phyloP scores from a whole-genome alignment of 2,113 vertebrate genomes.

The Heterochromis multidens region DNA sequence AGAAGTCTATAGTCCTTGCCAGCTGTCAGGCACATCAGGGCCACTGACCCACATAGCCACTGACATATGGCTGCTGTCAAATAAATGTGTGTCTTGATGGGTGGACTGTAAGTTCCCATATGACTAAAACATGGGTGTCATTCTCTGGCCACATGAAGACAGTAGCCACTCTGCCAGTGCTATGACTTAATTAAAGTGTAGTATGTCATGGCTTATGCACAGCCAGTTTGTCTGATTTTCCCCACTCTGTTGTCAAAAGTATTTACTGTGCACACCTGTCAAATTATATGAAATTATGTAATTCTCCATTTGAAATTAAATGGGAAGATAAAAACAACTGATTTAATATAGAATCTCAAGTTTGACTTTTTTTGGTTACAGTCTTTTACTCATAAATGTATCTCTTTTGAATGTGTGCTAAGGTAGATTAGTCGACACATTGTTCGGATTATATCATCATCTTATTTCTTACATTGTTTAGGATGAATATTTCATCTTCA shows the following conservation, averaged over 20 bases:
- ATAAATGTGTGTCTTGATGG: background rate
- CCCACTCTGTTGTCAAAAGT: slow-evolving; percentile 12
- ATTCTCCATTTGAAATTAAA: slow-evolving; percentile 12
- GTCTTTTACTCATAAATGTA: background rate
- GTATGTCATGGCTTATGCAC: background rate
- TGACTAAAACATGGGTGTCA: background rate
- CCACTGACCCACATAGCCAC: background rate
- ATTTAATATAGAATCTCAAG: slow-evolving; percentile 10
- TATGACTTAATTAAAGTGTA: background rate
- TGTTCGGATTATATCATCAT: background rate
- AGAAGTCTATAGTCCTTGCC: slow-evolving; percentile 37
- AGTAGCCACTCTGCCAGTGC: slow-evolving; percentile 2
- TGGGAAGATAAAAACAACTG: slow-evolving; percentile 2
- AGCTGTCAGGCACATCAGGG: background rate
- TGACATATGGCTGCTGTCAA: slow-evolving; percentile 26
- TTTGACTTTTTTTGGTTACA: slow-evolving; percentile 3
- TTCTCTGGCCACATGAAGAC: background rate
- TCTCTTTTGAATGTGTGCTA: slow-evolving; percentile 7
- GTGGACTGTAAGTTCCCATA: background rate
- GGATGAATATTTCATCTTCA: slow-evolving; percentile 28
- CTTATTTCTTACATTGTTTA: slow-evolving; percentile 24
- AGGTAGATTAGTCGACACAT: background rate
- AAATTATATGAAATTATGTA: slow-evolving; percentile 21
- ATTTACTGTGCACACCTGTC: slow-evolving; percentile 28
- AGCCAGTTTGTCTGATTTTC: slow-evolving; percentile 15